Evolutionary conservation across 2,888 invertebrate species (phyloP), one percentile per base, ranked within the genome.

Genomic region (Autographa pulchrina): DNA sequence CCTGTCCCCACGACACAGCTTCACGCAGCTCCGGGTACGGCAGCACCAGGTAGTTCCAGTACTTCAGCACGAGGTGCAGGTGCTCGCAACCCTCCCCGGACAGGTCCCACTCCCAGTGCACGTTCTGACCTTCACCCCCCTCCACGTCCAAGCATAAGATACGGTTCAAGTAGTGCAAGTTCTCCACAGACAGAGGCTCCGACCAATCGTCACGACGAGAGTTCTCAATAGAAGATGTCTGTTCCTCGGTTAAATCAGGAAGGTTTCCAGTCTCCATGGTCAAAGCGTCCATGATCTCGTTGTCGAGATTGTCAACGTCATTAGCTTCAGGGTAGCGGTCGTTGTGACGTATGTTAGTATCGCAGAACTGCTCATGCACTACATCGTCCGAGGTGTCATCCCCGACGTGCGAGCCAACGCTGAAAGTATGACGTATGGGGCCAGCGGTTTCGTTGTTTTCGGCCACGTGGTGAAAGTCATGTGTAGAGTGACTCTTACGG

Each of bases 281-380:
- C 60, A 94, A 81, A 0, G 92, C 94, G 31, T 93, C 92, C 89
- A 94, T 90, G 7, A 94, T 92, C 70, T 94, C 93, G 59, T 91
- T 92, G 64, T 94, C 94, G 9, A 94, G 83, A 63, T 91, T 92
- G 32, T 94, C 95, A 0, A 92, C 93, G 64, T 94, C 94, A 41
- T 85, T 92, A 1, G 93, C 94, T 66, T 95, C 95, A 0, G 95
- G 95, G 68, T 94, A 95, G 2, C 92, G 90, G 69, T 95, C 94
- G 75, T 95, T 95, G 75, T 94, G 94, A 0, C 90, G 91, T n/a
- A 94, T 94, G 72, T 95, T 95, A 0, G 95, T 95, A 63, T 95
- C 95, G 73, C 89, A 93, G 59, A 88, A 88, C 8, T 85, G 86
- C 18, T 88, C 86, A 5, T 84, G 80, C 1, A 84, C 70, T 0